These are phyloP conservation scores for Neodiprion fabricii DNA, from an alignment of 1,140 invertebrate genomes.

Conservation along the genomic window DNA sequence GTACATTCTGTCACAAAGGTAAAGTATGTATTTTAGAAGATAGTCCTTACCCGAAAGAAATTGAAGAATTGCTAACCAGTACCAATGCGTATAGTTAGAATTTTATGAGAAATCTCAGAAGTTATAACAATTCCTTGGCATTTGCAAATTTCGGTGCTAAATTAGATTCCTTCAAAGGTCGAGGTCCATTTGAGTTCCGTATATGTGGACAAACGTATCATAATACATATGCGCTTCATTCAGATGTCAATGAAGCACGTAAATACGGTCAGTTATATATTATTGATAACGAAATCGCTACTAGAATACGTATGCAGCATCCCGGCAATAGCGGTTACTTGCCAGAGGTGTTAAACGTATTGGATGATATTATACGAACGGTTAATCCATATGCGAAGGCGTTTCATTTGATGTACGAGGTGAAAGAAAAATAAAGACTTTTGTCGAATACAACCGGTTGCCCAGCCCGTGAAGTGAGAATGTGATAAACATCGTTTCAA, in stretches of 20 bases:
- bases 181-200: not conserved
- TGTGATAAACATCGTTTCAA: not conserved
- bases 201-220: not conserved
- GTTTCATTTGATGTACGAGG: too few species aligned
- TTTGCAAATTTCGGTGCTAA: not conserved
- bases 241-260: not conserved
- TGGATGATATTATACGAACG: not conserved
- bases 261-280: not conserved
- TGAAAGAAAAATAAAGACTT: not conserved
- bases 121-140: not conserved
- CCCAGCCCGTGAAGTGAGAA: not conserved
- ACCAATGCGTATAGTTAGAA: not conserved
- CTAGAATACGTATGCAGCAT: not conserved
- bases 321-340: not conserved
- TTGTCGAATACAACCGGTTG: not conserved
- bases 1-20: too few species aligned
- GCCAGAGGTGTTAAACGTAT: not conserved
- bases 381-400: not conserved
- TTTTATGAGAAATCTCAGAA: not conserved
- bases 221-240: not conserved
- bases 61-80: not conserved
- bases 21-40: not conserved
- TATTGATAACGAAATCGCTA: conserved; percentile 2
- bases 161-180: not conserved
- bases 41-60: not conserved